phyloP scores from a whole-genome alignment of 2,888 invertebrate species.

The Entomobrya multifasciata region DNA sequence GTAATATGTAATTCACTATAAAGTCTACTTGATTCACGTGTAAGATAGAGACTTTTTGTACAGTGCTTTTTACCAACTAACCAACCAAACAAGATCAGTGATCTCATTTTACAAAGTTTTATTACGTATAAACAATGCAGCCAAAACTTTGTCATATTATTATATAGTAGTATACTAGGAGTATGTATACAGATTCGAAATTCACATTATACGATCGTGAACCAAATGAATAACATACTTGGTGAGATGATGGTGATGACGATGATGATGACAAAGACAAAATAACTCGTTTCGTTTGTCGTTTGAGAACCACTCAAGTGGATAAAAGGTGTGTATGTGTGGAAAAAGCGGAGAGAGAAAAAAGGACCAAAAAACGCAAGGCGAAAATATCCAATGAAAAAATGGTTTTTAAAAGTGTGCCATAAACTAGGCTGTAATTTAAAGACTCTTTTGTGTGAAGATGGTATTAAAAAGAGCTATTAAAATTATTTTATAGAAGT shows the following conservation, averaged over 20 bases:
- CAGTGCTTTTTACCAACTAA: constrained; percentile 39
- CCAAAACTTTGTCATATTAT: not conserved
- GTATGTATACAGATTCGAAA: no score
- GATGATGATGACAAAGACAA: not conserved
- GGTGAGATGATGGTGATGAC: no score
- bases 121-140: not conserved
- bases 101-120: constrained; percentile 44
- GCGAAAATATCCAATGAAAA: not conserved
- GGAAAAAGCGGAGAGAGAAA: not conserved
- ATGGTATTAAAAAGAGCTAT: constrained; percentile 60
- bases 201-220: not conserved
- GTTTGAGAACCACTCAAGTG: constrained; percentile 26
- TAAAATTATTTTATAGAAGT: constrained; percentile 65
- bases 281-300: not conserved
- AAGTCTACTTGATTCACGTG: not conserved
- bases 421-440: constrained; percentile 62
- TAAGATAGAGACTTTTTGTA: constrained; percentile 2
- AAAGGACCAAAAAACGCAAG: not conserved
- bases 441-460: constrained; percentile 28
- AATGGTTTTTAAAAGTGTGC: constrained; percentile 37
- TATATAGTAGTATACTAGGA: no score
- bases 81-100: constrained; percentile 43
- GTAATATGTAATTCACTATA: not conserved
- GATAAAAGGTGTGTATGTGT: constrained; percentile 4
- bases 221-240: no score